These are phyloP conservation scores for Bombus haemorrhoidalis DNA, from an alignment of 1,140 invertebrate genomes.

Conservation along the genomic window DNA sequence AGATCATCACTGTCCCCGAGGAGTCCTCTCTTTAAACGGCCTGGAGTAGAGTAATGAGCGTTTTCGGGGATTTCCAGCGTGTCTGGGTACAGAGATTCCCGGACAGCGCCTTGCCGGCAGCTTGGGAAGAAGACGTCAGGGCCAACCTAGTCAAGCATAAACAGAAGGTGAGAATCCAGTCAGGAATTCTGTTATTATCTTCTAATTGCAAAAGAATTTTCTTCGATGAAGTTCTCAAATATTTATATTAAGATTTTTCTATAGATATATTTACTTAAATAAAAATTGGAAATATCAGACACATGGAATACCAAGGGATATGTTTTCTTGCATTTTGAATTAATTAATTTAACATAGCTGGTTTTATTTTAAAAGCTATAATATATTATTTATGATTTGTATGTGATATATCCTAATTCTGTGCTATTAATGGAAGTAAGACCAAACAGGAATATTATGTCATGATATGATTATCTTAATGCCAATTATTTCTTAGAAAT, in stretches of 20 bases:
- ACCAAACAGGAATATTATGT: neutral
- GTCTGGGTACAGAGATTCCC: conserved; percentile 94
- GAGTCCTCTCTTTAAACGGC: conserved; percentile 20
- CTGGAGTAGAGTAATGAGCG: conserved; percentile 86
- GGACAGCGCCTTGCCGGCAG: conserved; percentile 92
- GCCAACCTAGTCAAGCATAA: conserved; percentile 94
- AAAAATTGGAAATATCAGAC: too few relatives aligned
- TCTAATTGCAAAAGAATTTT: conserved; percentile 1
- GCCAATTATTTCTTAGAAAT: neutral
- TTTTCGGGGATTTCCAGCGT: conserved; percentile 93
- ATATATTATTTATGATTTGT: neutral
- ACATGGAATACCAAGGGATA: neutral
- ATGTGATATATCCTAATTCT: neutral
- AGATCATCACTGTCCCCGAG: conserved; percentile 36
- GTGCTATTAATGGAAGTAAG: neutral
- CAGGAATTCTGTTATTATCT: neutral
- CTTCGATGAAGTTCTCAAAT: neutral
- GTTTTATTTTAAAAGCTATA: neutral
- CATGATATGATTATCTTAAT: neutral
- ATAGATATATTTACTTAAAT: neutral
- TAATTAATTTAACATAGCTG: neutral
- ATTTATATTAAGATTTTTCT: too few relatives aligned
- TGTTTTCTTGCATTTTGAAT: neutral
- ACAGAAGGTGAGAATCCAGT: conserved; percentile 84
- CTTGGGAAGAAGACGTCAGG: conserved; percentile 95